Base-by-base conservation (phyloP, 2,797 vertebrate genomes). In the Botia almorhae region DNA sequence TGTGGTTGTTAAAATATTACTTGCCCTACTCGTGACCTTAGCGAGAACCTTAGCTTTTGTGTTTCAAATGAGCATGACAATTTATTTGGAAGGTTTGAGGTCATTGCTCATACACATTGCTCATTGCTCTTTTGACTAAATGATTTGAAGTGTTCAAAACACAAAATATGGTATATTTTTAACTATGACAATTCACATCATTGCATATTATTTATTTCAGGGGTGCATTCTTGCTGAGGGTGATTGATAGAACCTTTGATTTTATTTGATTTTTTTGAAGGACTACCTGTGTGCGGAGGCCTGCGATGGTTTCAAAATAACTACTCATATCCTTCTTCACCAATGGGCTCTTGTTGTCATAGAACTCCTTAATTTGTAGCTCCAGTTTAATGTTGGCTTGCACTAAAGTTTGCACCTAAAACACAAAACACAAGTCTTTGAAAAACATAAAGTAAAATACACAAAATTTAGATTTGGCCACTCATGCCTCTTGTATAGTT, bases 321-420 rank as follows among this genome's bases (percentile, higher is more conserved):
- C 0, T 1, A 1, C 19, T 82, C 73, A 80, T 69, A 83, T 95
- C 91, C 16, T 51, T 86, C 53, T 43, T 17, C 8, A 51, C 4
- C 0, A n/a, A 0, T 0, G 76, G 17, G 0, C 50, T 4, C 43
- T 21, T 89, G 75, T 82, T 91, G 0, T 87, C 80, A 36, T 69
- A 88, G 65, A 80, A 89, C 53, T 91, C 86, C n/a, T 58, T 83
- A 69, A 95, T 95, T 83, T 94, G 89, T 74, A 87, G 58, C 85
- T 95, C 92, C 84, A 95, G 82, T 19, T 89, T 89, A 33, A 4
- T 71, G 74, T 95, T 95, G 70, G 90, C 89, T 1, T 55, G 1
- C 64, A 93, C 92, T 73, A 95, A 87, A 7, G 85, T 85, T 23
- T 12, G 85, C 58, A 95, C 94, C 93, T 94, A 78, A 79, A 61